Evolutionary conservation across 2,888 invertebrate species (phyloP), one percentile per base, ranked within the genome.

Genomic region (Galeopsomyia nigrocyanea): DNA sequence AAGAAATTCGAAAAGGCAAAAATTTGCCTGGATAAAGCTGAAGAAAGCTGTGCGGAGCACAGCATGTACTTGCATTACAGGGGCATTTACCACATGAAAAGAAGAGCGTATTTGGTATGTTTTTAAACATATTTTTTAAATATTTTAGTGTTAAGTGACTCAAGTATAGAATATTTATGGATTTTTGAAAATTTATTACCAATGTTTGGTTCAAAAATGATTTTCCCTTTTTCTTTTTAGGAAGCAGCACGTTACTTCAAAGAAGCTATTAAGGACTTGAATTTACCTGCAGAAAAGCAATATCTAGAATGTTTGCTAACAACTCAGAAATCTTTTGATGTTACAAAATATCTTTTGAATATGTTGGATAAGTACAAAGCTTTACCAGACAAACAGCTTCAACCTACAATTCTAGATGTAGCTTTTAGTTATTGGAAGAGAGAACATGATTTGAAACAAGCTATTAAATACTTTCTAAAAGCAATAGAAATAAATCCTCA

Each of bases 31-130:
- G 66, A 73, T 19, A 13, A 51, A 14, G 69, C 70, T 0, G 62
- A 51, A 7, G 14, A 21, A 0, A 26, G 50, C 3, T 21, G 13
- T 26, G 46, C 39, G 9, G 47, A 69, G 2, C 51, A 66, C 21
- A 16, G 39, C 17, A 66, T 66, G 55, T 74, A 70, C 21, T 17
- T 57, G 0, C 74, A 74, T 49, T 74, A 74, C 31, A 46, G 50
- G 19, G 74, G 70, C 16, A 56, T 16, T 6, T 73, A 69, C 22
- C 19, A 57, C n/a, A 51, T 70, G 57, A 73, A 69, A 26, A 16
- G 13, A 10, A 62, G 64, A 49, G 22, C 22, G 0, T 66, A 55
- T 22, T 3, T 26, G 55, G 73, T 73, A 70, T 14, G 16, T 26
- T 6, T 26, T 56, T 19, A 9, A 51, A 31, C 17, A 3, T 10